These are phyloP conservation scores for Cyprinodon brontotheroides DNA, from an alignment of 2,113 vertebrate genomes.

Conservation along the genomic window DNA sequence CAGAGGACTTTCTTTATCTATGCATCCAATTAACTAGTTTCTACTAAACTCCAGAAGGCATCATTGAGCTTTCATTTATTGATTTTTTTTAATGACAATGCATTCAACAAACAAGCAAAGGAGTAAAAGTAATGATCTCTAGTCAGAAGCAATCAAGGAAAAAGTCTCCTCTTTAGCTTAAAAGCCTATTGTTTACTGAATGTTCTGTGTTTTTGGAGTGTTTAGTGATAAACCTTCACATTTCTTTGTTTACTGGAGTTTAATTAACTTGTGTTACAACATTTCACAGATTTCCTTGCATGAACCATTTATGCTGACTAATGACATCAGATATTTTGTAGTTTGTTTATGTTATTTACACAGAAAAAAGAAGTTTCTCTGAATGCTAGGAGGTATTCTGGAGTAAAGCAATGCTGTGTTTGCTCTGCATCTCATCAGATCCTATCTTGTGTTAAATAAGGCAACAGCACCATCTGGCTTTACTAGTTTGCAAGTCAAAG, in stretches of 20 bases:
- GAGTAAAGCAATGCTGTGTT: not conserved
- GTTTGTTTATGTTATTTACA: too few relatives aligned
- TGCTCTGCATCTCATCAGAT: not conserved
- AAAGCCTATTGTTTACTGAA: not conserved
- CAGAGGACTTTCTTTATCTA: not conserved
- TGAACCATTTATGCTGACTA: not conserved
- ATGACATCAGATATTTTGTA: not conserved
- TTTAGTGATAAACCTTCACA: not conserved
- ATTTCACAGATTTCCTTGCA: not conserved
- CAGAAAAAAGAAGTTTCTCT: not conserved
- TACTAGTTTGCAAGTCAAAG: not conserved
- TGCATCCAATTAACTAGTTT: not conserved
- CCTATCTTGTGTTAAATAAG: not conserved
- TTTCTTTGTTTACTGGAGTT: not conserved
- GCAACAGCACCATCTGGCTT: constrained; percentile 30
- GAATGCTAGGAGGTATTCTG: not conserved
- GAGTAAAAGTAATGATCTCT: not conserved
- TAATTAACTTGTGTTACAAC: not conserved
- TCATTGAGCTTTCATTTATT: not conserved
- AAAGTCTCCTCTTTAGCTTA: not conserved
- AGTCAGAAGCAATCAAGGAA: not conserved
- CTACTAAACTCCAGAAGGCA: not conserved
- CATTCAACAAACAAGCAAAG: not conserved
- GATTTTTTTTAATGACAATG: not conserved
- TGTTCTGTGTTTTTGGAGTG: not conserved